Base-by-base conservation (phyloP, 2,797 vertebrate genomes). In the Cyclura pinguis region DNA sequence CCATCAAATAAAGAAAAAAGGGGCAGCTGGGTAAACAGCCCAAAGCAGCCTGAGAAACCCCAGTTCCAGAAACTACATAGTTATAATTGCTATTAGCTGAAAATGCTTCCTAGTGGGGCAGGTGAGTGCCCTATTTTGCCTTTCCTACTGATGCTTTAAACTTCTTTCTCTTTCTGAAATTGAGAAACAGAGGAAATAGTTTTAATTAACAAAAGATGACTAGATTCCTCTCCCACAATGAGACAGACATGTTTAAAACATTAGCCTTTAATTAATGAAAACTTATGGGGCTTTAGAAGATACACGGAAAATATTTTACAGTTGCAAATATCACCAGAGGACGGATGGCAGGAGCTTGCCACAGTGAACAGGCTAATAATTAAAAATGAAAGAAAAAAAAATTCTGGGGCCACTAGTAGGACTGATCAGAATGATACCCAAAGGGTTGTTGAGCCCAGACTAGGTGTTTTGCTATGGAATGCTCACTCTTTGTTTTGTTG, bases 211-310 rank as follows among this genome's bases (percentile, higher is more conserved):
- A 74, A 6, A 67, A 0, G 1, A 38, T 84, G 91, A 87, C 22
- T 91, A 13, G 6, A 38, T 87, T 69, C 3, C 29, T 1, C 0
- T 42, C 2, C 0, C 7, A 29, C 90, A 86, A 20, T 1, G 38
- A 90, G 32, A 81, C 59, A 90, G 38, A 69, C 62, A 77, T 88
- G 89, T 85, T 92, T 72, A 52, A 87, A 89, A 62, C 1, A 2
- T 0, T 1, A 6, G 10, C 38, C 20, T n/a, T 3, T 5, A 1
- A 76, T 69, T 89, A 35, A 38, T 35, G n/a, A 74, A 55, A 80
- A 47, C 38, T 38, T 59, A 24, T 27, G 1, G 0, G 32, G 0
- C 67, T 1, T 87, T 91, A 20, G 81, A 77, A 38, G 35, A 81
- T 52, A 76, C 4, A 6, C 14, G 7, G 47, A 3, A 35, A 9